Conservation (phyloP, 2,797 vertebrate species). For the Pseudochromis fuscus region DNA sequence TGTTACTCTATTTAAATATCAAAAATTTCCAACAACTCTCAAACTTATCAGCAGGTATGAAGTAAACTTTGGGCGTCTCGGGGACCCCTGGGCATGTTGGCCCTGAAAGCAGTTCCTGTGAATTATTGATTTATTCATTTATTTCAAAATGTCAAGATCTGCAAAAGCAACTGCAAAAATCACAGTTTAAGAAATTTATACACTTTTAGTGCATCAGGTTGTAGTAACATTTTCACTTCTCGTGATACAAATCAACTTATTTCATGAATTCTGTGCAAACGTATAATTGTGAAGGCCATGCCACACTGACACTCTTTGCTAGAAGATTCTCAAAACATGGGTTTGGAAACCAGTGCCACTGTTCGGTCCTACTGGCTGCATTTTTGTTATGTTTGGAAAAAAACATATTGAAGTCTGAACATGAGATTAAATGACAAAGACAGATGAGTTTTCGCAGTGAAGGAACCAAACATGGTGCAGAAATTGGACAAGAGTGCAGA, state of each 20-base stretch:
- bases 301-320: conserved; percentile 1
- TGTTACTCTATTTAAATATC: neutral
- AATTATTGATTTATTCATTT: no score
- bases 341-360: conserved; percentile 14
- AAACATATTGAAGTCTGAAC: conserved; percentile 33
- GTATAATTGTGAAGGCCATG: neutral
- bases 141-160: no score
- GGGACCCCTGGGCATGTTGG: neutral
- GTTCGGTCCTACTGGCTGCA: conserved; percentile 13
- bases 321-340: conserved; percentile 16
- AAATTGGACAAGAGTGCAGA: conserved; percentile 27
- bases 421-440: conserved; percentile 43
- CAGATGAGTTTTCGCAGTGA: conserved; percentile 30
- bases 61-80: neutral
- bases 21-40: neutral
- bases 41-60: neutral
- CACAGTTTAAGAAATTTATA: neutral
- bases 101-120: neutral
- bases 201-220: no score
- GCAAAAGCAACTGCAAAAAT: neutral
- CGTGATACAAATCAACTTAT: neutral
- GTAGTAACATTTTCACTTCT: neutral
- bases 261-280: neutral
- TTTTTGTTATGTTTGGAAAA: conserved; percentile 35
- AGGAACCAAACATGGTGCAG: conserved; percentile 47